Evolutionary conservation across 1,140 invertebrate genomes (phyloP).

Genomic region (Drosophila guanche): DNA sequence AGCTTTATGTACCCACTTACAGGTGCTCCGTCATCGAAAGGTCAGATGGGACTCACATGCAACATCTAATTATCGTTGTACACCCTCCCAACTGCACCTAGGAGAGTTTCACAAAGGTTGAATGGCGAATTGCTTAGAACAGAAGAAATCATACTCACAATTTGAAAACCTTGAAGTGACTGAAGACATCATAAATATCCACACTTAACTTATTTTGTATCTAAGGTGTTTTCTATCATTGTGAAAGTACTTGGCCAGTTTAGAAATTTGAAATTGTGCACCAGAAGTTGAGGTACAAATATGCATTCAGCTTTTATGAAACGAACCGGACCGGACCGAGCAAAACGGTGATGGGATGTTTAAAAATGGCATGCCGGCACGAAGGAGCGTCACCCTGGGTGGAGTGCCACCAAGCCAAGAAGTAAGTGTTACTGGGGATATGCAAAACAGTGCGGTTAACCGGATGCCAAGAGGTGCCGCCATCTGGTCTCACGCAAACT

Average conservation of each 20-base stretch:
- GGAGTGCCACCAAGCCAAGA: constrained; percentile 23
- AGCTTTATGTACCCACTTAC: too few relatives aligned
- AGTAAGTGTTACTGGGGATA: constrained; percentile 36
- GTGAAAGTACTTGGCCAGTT: constrained; percentile 31
- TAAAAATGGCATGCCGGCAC: constrained; percentile 43
- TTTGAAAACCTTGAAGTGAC: too few relatives aligned
- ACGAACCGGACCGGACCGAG: constrained; percentile 15
- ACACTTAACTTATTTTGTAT: too few relatives aligned
- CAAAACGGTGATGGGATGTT: constrained; percentile 43
- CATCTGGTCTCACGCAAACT: constrained; percentile 23
- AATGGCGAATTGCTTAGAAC: too few relatives aligned
- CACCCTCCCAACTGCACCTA: too few relatives aligned
- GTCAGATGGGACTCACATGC: too few relatives aligned
- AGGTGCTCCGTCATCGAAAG: too few relatives aligned
- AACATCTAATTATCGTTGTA: too few relatives aligned
- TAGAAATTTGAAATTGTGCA: constrained; percentile 28
- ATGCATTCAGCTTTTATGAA: constrained; percentile 43
- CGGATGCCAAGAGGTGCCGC: constrained; percentile 39
- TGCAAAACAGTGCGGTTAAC: constrained; percentile 41
- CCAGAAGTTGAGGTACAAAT: constrained; percentile 22
- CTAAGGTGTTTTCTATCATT: constrained; percentile 14
- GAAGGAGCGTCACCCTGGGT: constrained; percentile 37
- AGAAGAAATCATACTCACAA: too few relatives aligned
- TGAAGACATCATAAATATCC: background rate
- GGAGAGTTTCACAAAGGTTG: too few relatives aligned